Base-by-base conservation (phyloP, 2,888 invertebrate species). In the Suillia variegata region DNA sequence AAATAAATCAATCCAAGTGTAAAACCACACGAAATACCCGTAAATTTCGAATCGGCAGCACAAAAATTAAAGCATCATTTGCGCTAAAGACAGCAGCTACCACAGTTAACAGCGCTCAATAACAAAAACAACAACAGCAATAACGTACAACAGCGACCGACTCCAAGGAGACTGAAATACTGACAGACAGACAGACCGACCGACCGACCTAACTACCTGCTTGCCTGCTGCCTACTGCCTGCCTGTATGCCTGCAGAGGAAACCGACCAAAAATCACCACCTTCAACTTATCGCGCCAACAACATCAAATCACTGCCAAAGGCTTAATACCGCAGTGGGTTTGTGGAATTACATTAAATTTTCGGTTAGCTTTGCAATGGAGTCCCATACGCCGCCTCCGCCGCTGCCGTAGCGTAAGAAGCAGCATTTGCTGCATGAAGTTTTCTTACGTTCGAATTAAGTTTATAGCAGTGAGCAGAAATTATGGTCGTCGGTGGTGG, bases 151-250 rank as follows among this genome's bases (percentile, higher is more conserved):
- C n/a, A n/a, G n/a, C n/a, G 26, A 26, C 26, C 6, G 26, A 26
- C 26, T n/a, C n/a, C n/a, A n/a, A n/a, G n/a, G n/a, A 26, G 26
- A 26, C 26, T 5, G 26, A 26, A 5, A 33, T 15, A 56, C 47
- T 55, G 61, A 50, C 62, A 62, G 62, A 62, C 59, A 52, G 55
- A 22, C 48, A 21, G 38, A 38, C 53, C 24, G 54, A 50, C 24
- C 5, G 26, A 26, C 26, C 6, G 26, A 26, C 26, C 5, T 5
- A 26, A n/a, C n/a, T n/a, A n/a, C n/a, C n/a, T n/a, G n/a, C n/a
- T n/a, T n/a, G n/a, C n/a, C n/a, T n/a, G n/a, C n/a, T n/a, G n/a
- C n/a, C n/a, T n/a, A n/a, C n/a, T n/a, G n/a, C n/a, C n/a, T n/a
- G n/a, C n/a, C n/a, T n/a, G n/a, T n/a, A n/a, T n/a, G n/a, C n/a